Percentiles rank a stretch among this genome's conserved stretches.
These are phyloP conservation scores for Oreocharis arfaki DNA, from an alignment of 2,113 vertebrate genomes.

Conservation along the genomic window DNA sequence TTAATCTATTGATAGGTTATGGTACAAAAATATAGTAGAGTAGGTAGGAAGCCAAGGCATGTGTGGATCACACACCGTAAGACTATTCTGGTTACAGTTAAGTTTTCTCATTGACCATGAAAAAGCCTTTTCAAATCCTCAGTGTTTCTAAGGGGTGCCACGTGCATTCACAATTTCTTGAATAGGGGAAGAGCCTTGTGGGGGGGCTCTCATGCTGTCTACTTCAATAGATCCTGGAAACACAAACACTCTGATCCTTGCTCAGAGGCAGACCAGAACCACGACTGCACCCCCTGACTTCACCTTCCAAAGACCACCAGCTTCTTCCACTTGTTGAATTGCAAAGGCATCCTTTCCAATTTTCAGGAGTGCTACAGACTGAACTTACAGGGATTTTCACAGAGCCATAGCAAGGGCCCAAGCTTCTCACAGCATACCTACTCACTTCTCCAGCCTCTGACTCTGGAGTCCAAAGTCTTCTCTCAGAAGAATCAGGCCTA, in stretches of 20 bases:
- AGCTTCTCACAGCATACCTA: neutral
- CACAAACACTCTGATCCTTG: neutral
- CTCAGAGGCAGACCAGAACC: neutral
- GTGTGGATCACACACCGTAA: neutral
- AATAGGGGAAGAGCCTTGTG: neutral
- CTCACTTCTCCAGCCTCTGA: neutral
- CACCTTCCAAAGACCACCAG: neutral
- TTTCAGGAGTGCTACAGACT: neutral
- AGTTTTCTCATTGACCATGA: neutral
- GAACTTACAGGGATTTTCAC: neutral
- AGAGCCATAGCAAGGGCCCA: neutral
- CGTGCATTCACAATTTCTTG: neutral
- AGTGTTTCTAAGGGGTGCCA: neutral
- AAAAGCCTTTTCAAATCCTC: neutral
- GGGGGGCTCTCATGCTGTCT: neutral
- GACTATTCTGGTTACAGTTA: neutral
- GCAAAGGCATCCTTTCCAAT: neutral
- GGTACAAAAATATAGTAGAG: neutral
- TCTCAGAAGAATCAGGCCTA: too few relatives aligned
- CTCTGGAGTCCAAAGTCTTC: neutral
- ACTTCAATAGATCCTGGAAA: neutral
- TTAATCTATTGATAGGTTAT: neutral
- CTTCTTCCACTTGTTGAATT: neutral
- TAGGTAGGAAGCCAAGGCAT: neutral
- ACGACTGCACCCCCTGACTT: rapidly evolving